phyloP scores from a whole-genome alignment of 2,888 invertebrate genomes.

The Erebia ligea region DNA sequence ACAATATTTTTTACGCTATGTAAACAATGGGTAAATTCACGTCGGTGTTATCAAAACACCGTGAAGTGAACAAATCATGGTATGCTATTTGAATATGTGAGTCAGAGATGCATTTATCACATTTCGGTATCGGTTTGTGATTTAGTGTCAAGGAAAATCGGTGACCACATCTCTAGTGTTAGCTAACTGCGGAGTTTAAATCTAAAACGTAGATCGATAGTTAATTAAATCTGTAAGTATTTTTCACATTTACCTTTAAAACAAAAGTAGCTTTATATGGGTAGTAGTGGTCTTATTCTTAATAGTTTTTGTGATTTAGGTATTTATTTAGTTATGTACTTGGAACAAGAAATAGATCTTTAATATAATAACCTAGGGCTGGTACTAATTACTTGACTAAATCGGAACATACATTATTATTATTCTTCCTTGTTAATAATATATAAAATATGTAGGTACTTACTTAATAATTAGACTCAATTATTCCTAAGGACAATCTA shows the following conservation, averaged over 20 bases:
- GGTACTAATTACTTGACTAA: too few species aligned
- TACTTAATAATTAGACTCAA: too few species aligned
- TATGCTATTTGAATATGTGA: constrained; percentile 53
- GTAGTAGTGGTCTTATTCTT: too few species aligned
- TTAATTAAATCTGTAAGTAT: constrained; percentile 12
- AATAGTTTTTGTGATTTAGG: too few species aligned
- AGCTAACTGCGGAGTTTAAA: constrained; percentile 26
- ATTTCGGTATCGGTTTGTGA: constrained; percentile 53
- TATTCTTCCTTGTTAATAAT: too few species aligned
- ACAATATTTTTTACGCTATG: constrained; percentile 3
- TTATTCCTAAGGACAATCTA: too few species aligned
- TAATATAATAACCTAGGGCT: too few species aligned
- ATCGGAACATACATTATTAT: too few species aligned
- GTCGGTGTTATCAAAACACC: constrained; percentile 35
- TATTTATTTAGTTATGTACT: too few species aligned
- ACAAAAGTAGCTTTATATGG: not conserved
- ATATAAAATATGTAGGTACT: too few species aligned
- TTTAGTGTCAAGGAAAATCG: constrained; percentile 65
- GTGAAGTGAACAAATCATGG: constrained; percentile 43
- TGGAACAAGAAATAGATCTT: too few species aligned
- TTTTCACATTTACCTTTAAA: not conserved
- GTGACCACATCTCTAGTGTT: constrained; percentile 42
- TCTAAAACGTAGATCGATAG: not conserved
- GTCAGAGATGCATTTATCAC: constrained; percentile 56
- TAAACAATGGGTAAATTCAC: constrained; percentile 29